These are phyloP conservation scores for Vanacampus margaritifer DNA, from an alignment of 2,113 vertebrate species.

Conservation along the genomic window DNA sequence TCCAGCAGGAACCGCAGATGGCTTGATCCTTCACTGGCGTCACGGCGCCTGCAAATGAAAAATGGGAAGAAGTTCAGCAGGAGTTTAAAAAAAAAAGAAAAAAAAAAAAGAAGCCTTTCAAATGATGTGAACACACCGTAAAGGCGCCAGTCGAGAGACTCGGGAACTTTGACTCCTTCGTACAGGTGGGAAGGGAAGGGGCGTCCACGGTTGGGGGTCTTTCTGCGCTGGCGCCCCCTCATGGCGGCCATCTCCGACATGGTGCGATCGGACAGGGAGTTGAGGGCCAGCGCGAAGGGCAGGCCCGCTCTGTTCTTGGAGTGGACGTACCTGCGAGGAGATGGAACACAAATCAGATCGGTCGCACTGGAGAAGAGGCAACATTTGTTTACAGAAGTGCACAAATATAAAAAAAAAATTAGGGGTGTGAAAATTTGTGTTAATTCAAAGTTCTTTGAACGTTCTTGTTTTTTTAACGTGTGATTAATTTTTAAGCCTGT, in stretches of 20 bases:
- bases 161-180: constrained; percentile 58
- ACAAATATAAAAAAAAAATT: too few species aligned
- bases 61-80: neutral
- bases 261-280: constrained; percentile 74
- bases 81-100: neutral
- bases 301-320: constrained; percentile 76
- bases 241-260: constrained; percentile 64
- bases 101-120: neutral
- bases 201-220: constrained; percentile 64
- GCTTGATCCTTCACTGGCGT: constrained; percentile 78
- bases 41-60: constrained; percentile 70
- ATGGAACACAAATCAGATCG: neutral
- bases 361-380: neutral
- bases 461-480: too few species aligned
- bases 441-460: too few species aligned
- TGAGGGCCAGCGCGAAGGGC: constrained; percentile 70
- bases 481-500: too few species aligned
- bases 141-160: constrained; percentile 77
- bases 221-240: constrained; percentile 55
- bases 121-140: constrained; percentile 51
- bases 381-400: too few species aligned
- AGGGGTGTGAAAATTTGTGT: too few species aligned
- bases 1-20: constrained; percentile 79
- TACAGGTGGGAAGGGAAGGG: constrained; percentile 62
- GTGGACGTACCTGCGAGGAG: constrained; percentile 69